phyloP scores from a whole-genome alignment of 2,797 vertebrate species.

The Garrulus glandarius region DNA sequence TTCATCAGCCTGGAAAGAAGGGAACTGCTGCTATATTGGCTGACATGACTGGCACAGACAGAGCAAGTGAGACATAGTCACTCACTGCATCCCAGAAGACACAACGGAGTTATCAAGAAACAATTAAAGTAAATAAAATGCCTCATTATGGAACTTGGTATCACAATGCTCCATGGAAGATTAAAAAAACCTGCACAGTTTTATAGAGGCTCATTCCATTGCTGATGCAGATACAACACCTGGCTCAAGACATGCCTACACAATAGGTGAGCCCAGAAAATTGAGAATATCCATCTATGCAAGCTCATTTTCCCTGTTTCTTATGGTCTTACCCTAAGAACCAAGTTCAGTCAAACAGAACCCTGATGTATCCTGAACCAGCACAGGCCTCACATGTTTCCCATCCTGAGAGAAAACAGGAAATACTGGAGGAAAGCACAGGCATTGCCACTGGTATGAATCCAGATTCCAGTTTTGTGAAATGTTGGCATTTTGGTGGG shows the following conservation, averaged over 20 bases:
- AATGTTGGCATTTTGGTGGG: not conserved
- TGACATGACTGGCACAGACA: not conserved
- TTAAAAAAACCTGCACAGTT: not conserved
- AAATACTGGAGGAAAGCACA: not conserved
- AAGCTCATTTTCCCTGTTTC: not conserved
- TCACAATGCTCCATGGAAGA: not conserved
- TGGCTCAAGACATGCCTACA: not conserved
- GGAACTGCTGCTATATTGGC: not conserved
- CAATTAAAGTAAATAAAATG: not conserved
- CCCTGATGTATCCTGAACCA: not conserved
- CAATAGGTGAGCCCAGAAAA: not conserved
- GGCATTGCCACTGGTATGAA: not conserved
- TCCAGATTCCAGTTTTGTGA: not conserved
- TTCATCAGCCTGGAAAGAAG: not conserved
- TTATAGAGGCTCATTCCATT: not conserved
- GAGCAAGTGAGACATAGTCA: not conserved
- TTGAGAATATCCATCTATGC: not conserved
- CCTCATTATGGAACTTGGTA: not conserved
- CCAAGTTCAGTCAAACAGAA: not conserved
- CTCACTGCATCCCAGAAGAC: not conserved
- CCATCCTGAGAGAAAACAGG: not conserved
- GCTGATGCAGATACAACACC: not conserved
- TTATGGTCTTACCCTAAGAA: not conserved
- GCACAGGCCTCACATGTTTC: not conserved
- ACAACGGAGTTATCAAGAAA: not conserved